These are phyloP conservation scores for Anthoscopus minutus DNA, from an alignment of 2,113 vertebrate species.

Conservation along the genomic window DNA sequence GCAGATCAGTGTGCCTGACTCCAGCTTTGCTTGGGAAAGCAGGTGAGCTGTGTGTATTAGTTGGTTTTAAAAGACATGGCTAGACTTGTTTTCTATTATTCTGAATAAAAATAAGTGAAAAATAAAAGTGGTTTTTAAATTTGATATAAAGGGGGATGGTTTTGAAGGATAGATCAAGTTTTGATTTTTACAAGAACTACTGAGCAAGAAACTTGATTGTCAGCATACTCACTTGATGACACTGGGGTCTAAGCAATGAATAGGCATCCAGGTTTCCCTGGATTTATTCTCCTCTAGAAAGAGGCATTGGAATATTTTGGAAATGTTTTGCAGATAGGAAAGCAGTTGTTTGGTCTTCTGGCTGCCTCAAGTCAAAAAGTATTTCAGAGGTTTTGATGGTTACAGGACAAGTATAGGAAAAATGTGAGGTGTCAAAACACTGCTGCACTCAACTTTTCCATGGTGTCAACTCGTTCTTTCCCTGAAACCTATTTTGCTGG, in stretches of 20 bases:
- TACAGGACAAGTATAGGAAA: neutral
- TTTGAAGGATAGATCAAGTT: neutral
- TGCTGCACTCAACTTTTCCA: neutral
- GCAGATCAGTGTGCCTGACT: neutral
- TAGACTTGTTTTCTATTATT: neutral
- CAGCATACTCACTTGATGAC: neutral
- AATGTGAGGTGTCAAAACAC: neutral
- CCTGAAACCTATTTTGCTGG: neutral
- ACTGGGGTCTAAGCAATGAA: neutral
- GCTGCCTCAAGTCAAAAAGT: neutral
- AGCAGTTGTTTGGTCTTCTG: neutral
- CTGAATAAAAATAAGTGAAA: neutral
- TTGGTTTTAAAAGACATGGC: neutral
- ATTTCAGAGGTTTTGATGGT: neutral
- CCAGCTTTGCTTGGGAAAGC: neutral
- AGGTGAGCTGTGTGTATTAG: neutral
- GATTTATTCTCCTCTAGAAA: neutral
- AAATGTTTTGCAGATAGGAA: neutral
- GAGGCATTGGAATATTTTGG: neutral
- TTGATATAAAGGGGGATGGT: neutral
- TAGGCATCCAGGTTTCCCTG: neutral
- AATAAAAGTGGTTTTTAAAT: neutral
- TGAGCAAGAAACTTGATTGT: neutral
- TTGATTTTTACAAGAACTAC: neutral
- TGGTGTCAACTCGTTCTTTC: neutral